These are phyloP conservation scores for Eutrigla gurnardus DNA, from an alignment of 2,797 vertebrate genomes.

Conservation along the genomic window DNA sequence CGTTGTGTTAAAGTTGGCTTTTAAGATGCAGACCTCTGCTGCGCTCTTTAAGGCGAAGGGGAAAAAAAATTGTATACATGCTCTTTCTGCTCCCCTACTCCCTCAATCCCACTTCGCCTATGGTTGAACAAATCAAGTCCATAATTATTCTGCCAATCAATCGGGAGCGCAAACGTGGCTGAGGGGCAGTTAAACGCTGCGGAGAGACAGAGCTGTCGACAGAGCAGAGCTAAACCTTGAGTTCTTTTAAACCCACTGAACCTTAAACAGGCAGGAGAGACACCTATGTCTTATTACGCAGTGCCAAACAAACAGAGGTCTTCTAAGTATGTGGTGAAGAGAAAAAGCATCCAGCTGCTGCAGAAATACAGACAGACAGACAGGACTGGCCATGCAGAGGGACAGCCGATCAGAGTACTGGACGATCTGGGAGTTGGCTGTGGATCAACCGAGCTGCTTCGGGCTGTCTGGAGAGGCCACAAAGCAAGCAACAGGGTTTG, in stretches of 20 bases:
- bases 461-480: constrained; percentile 69
- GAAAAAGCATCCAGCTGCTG: constrained; percentile 48
- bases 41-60: constrained; percentile 34
- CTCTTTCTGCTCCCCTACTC: constrained; percentile 73
- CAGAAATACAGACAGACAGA: constrained; percentile 29
- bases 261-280: constrained; percentile 66
- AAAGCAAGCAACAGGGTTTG: constrained; percentile 66
- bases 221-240: constrained; percentile 66
- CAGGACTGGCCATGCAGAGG: constrained; percentile 32
- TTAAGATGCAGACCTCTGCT: constrained; percentile 60
- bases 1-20: constrained; percentile 46
- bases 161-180: constrained; percentile 69
- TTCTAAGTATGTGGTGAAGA: constrained; percentile 47
- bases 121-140: constrained; percentile 79
- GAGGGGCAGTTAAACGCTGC: constrained; percentile 71
- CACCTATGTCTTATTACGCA: constrained; percentile 63
- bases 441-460: constrained; percentile 63
- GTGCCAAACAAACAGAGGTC: constrained; percentile 54
- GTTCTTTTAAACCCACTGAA: constrained; percentile 68
- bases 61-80: constrained; percentile 65
- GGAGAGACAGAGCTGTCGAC: constrained; percentile 72
- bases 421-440: constrained; percentile 60
- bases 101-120: constrained; percentile 74
- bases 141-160: constrained; percentile 87
- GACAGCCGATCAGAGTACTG: constrained; percentile 51